Percentiles rank a stretch among this genome's conserved stretches.
These are phyloP conservation scores for Trissolcus brochymenae DNA, from an alignment of 2,888 invertebrate species.

Conservation along the genomic window DNA sequence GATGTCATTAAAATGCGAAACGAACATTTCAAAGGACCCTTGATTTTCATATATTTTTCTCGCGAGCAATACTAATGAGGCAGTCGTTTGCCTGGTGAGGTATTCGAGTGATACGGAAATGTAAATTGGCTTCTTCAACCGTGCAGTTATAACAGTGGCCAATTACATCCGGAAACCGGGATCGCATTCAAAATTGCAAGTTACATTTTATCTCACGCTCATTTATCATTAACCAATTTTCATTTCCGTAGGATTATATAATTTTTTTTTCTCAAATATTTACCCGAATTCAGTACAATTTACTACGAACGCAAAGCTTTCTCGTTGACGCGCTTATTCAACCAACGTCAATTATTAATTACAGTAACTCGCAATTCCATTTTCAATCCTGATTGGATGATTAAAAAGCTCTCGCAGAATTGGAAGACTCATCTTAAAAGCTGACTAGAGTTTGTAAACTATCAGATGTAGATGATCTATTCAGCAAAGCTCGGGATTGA, in stretches of 20 bases:
- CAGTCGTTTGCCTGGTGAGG: conserved; percentile 14
- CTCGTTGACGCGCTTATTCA: background rate
- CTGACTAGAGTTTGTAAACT: too few species aligned
- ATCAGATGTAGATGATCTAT: too few species aligned
- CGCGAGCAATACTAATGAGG: conserved; percentile 37
- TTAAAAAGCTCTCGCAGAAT: too few species aligned
- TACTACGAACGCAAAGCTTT: background rate
- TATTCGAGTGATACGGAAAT: conserved; percentile 36
- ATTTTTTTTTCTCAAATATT: conserved; percentile 38
- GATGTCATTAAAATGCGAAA: conserved; percentile 20
- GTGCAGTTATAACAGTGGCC: conserved; percentile 37
- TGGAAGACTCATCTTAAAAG: too few species aligned
- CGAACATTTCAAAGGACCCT: conserved; percentile 3
- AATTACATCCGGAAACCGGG: conserved; percentile 36
- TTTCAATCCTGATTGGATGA: too few species aligned
- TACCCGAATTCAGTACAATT: conserved; percentile 20
- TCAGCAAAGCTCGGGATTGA: too few species aligned
- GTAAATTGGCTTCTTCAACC: conserved; percentile 47
- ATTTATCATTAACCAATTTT: conserved; percentile 48
- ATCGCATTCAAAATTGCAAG: conserved; percentile 46
- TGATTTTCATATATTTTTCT: conserved; percentile 42
- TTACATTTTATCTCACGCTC: conserved; percentile 45
- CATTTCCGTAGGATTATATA: conserved; percentile 12
- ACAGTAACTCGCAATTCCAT: too few species aligned
- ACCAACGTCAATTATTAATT: too few species aligned